Base-by-base conservation (phyloP, 2,797 vertebrate species). In the Hypotaenidia philippensis region DNA sequence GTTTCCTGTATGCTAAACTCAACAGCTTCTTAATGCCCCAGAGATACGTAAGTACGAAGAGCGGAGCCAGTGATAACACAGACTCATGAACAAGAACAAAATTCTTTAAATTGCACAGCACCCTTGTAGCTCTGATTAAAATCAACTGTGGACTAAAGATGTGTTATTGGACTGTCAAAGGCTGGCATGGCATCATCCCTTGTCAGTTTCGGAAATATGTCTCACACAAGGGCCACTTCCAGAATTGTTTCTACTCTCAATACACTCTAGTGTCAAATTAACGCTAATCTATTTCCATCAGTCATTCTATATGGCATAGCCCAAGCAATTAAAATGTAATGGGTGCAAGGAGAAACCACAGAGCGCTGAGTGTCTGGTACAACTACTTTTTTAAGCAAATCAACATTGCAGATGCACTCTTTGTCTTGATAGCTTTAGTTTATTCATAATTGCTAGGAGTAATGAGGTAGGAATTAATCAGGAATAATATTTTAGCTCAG, bases 381-480 rank as follows among this genome's bases (percentile, higher is more conserved):
- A 91, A 78, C 31, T 21, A 84, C 21, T 32, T 83, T 80, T 82
- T 12, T 20, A 65, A 91, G 75, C 38, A 87, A 88, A 95, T 66
- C 56, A 93, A 40, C 80, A 83, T 50, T 94, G 93, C 83, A 89
- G 80, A 94, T 82, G 32, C 20, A 65, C 9, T 93, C 40, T 36
- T 29, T 86, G 56, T 70, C 59, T 41, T 6, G 0, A n/a, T 22
- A 86, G 83, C 34, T 85, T 91, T 72, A 66, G 59, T 32, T 91
- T 89, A 91, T 83, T 93, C 78, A 61, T 92, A 89, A 86, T 27
- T 57, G 40, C 31, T 60, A 90, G 76, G 13, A 90, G 34, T 50
- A 91, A 92, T 72, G 47, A 91, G 26, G 66, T 59, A 56, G 31
- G 32, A 94, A 88, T 94, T 93, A 83, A 92, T 89, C 29, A 96